Evolutionary conservation across 2,113 vertebrate species (phyloP).

Genomic region (Kryptolebias marmoratus): DNA sequence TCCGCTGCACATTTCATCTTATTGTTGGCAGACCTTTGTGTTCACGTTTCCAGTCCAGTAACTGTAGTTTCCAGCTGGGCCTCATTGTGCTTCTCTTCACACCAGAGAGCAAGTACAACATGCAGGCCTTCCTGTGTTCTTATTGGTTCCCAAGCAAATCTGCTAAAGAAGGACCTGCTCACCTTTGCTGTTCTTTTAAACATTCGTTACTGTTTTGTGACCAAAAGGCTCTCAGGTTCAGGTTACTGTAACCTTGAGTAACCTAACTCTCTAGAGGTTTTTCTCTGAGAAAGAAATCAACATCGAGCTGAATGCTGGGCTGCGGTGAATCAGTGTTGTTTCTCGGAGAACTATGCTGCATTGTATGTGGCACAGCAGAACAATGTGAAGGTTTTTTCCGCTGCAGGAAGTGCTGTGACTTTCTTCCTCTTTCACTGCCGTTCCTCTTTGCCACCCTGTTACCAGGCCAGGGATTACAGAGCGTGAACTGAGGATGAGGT

Average conservation of each 20-base stretch:
- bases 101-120: slow-evolving; percentile 44
- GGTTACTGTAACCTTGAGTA: slow-evolving; percentile 62
- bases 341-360: slow-evolving; percentile 2
- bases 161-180: slow-evolving; percentile 62
- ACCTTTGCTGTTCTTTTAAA: slow-evolving; percentile 48
- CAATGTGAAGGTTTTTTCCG: slow-evolving; percentile 16
- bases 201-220: slow-evolving; percentile 46
- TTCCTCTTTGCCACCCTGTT: slow-evolving; percentile 36
- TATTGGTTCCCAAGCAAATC: slow-evolving; percentile 60
- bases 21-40: slow-evolving; percentile 53
- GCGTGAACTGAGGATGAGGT: slow-evolving; percentile 50
- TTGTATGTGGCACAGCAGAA: neutral
- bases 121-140: slow-evolving; percentile 60
- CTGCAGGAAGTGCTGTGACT: slow-evolving; percentile 22
- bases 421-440: slow-evolving; percentile 37
- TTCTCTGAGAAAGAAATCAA: neutral
- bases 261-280: slow-evolving; percentile 31
- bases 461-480: slow-evolving; percentile 29
- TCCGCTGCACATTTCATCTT: slow-evolving; percentile 36
- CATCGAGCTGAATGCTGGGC: neutral
- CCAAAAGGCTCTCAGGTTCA: slow-evolving; percentile 43
- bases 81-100: slow-evolving; percentile 46
- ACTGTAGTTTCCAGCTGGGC: slow-evolving; percentile 32
- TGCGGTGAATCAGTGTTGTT: neutral
- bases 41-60: slow-evolving; percentile 65